These are phyloP conservation scores for Trichopria drosophilae DNA, from an alignment of 2,888 invertebrate species.

Conservation along the genomic window DNA sequence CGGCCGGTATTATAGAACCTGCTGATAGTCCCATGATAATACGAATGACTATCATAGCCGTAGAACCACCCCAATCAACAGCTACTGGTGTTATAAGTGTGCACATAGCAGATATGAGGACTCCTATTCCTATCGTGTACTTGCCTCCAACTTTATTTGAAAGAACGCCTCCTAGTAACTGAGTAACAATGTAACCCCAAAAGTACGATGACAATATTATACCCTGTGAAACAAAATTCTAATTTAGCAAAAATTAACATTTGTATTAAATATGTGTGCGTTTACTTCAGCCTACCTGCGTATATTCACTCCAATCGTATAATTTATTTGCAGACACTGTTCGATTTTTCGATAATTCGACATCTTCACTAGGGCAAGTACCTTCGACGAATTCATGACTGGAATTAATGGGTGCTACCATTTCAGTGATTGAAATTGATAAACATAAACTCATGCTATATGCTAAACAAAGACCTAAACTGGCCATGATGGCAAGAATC, in stretches of 20 bases:
- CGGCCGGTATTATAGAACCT: constrained; percentile 78
- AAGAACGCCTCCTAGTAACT: constrained; percentile 75
- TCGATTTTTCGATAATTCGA: background rate
- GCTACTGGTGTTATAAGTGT: constrained; percentile 75
- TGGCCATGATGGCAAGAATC: constrained; percentile 63
- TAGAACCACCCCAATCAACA: constrained; percentile 67
- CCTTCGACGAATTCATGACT: background rate
- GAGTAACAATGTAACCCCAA: constrained; percentile 78
- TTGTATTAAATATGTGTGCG: too few species aligned
- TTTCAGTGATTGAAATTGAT: constrained; percentile 70
- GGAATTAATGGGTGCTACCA: constrained; percentile 57
- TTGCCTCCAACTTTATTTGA: constrained; percentile 81
- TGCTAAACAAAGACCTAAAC: constrained; percentile 69
- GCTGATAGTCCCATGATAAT: constrained; percentile 78
- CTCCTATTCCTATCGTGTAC: constrained; percentile 75
- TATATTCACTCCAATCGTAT: constrained; percentile 40
- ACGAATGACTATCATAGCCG: constrained; percentile 69
- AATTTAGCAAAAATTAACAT: constrained; percentile 7
- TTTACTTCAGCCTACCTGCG: constrained; percentile 33
- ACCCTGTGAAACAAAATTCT: constrained; percentile 62
- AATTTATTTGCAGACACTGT: background rate
- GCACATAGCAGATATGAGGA: constrained; percentile 75
- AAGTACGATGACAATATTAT: constrained; percentile 77
- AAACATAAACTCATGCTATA: constrained; percentile 73
- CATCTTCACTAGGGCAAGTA: constrained; percentile 5